Evolutionary conservation across 1,140 invertebrate genomes (phyloP), one percentile per base, ranked within the genome.

Genomic region (Zaprionus lachaisei): DNA sequence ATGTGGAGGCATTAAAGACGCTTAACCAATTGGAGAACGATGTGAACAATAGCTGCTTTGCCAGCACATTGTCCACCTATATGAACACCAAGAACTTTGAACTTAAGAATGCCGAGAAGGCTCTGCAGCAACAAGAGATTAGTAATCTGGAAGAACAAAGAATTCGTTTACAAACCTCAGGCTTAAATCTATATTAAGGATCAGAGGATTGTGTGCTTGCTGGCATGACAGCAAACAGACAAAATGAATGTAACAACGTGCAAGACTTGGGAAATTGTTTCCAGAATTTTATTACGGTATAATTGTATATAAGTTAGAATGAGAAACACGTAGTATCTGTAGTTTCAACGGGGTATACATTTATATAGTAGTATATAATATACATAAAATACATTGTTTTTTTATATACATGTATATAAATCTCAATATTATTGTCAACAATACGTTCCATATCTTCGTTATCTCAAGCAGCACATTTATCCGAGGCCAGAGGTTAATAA

Each of bases 361-460:
- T 54, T 58, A 67, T 73, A 72, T 77, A 65, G 41, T 34, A 37
- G 64, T 31, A 60, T 72, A 51, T 57, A 68, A 66, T 38, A 55
- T 54, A 38, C 34, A 63, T 51, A 51, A 51, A 51, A 51, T 51
- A 51, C 47, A 51, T 14, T 22, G 11, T 51, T 47, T 47, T 51
- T 37, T 51, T 37, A 67, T 73, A 87, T 74, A 89, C 75, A 89
- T 79, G 79, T 81, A 86, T 81, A 83, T 85, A 83, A 86, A 90
- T 86, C 69, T 76, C 73, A 91, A 79, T 91, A 91, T 91, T 91
- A 91, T 91, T 91, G 87, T 91, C 87, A 91, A 91, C 89, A 91
- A 83, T 84, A 72, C 82, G 80, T 79, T 91, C 80, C 83, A 83
- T 81, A 75, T 65, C 80, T 67, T 41, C n/a, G n/a, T n/a, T n/a